Evolutionary conservation across 2,113 vertebrate genomes (phyloP), one percentile per base, ranked within the genome.

Genomic region (Gambusia holbrooki): DNA sequence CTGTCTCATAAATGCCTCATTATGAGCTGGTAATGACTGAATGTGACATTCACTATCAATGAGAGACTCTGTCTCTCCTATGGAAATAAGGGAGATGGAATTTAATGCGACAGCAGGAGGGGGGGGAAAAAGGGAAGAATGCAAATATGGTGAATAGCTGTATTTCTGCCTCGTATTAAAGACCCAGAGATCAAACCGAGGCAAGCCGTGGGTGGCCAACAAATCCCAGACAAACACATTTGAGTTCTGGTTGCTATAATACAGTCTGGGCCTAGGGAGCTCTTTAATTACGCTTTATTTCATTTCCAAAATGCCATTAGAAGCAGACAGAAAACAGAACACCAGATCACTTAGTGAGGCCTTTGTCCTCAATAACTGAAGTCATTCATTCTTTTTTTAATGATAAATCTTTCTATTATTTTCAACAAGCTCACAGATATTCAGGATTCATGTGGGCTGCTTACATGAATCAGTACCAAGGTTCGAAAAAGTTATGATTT

Each of bases 241-340:
- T 62, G 61, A 68, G 73, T 73, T 81, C 63, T 60, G 37, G 71
- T 79, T 83, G 66, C 76, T 86, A 35, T 72, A 65, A 81, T 69
- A 74, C 73, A 80, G 69, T 72, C 66, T 58, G n/a, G 64, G 66
- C 71, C 65, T 45, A 67, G 74, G 73, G 8, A 87, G 78, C 22
- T 68, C 85, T 87, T 87, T 84, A 88, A 89, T 89, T 86, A 87
- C 76, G 65, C 58, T 79, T 84, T 33, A 85, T 85, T 84, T 85
- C 3, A 87, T 88, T 87, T 88, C 63, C 81, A 71, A 84, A 87
- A 73, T 67, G 65, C 13, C 76, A 69, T 80, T 73, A 83, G 76
- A 62, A 69, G 68, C 71, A n/a, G 68, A 72, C 22, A 76, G 40
- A 77, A 78, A 88, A 77, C 68, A 81, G 37, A 2, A 22, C 14